Conservation (phyloP, 2,113 vertebrate species). For the Microtus montanus region DNA sequence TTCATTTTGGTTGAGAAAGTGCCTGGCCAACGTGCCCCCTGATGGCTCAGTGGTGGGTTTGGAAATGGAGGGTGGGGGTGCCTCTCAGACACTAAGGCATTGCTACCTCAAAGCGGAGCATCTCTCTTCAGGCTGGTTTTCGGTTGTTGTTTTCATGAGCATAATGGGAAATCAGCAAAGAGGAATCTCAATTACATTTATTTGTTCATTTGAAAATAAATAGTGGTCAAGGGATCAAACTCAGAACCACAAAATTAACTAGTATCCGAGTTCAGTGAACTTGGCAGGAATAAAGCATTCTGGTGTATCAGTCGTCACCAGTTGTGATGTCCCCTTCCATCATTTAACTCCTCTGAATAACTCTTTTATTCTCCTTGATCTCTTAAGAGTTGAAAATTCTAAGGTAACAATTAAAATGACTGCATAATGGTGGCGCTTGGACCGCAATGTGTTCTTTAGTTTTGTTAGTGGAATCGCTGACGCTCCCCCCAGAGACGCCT, state of each 20-base stretch:
- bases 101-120: constrained; percentile 24
- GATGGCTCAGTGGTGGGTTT: background rate
- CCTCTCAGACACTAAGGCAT: background rate
- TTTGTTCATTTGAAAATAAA: constrained; percentile 35
- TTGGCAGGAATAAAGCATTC: background rate
- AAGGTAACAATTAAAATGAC: constrained; percentile 15
- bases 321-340: background rate
- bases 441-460: background rate
- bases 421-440: background rate
- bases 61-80: background rate
- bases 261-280: background rate
- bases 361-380: background rate
- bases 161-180: constrained; percentile 38
- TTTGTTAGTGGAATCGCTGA: constrained; percentile 37
- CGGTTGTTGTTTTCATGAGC: constrained; percentile 15
- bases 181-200: background rate
- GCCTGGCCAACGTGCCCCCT: background rate
- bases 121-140: background rate
- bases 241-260: background rate
- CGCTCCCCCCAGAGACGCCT: background rate
- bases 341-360: background rate
- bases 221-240: constrained; percentile 34
- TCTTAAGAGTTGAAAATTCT: constrained; percentile 24
- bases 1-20: constrained; percentile 62
- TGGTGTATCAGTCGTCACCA: background rate